Conservation (phyloP, 2,797 vertebrate species). For the Scarus forsteni region DNA sequence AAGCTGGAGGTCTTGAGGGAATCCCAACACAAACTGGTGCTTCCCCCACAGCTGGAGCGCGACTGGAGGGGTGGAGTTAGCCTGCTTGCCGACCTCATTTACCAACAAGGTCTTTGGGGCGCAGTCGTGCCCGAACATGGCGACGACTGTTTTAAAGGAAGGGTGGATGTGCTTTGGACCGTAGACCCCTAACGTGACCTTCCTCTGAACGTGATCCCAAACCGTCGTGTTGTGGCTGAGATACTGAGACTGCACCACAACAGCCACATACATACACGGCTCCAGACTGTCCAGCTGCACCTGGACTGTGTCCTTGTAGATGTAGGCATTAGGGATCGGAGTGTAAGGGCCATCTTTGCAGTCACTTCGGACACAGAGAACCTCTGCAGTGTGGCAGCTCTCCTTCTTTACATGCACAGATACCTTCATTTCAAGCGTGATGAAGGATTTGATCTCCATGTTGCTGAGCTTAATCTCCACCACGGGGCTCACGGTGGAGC, state of each 20-base stretch:
- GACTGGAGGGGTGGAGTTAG: conserved; percentile 85
- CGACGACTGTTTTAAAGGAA: conserved; percentile 94
- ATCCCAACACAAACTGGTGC: conserved; percentile 90
- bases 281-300: conserved; percentile 92
- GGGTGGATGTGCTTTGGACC: conserved; percentile 98
- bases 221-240: conserved; percentile 87
- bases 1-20: conserved; percentile 92
- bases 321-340: conserved; percentile 85
- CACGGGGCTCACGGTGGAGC: conserved; percentile 92
- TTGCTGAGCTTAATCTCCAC: conserved; percentile 95
- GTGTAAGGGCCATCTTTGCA: conserved; percentile 92
- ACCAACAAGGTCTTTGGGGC: conserved; percentile 94
- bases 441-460: conserved; percentile 91
- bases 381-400: conserved; percentile 84
- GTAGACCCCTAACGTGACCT: conserved; percentile 92
- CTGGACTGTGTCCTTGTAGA: conserved; percentile 92
- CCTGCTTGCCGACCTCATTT: conserved; percentile 87
- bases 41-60: conserved; percentile 97
- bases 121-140: conserved; percentile 94
- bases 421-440: conserved; percentile 93
- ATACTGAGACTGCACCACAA: conserved; percentile 87
- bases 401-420: conserved; percentile 88
- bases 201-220: conserved; percentile 94
- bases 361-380: conserved; percentile 92
- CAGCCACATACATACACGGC: conserved; percentile 94